A percentile compares a stretch with the other conserved stretches of the same genome.
Evolutionary conservation across 1,140 invertebrate genomes (phyloP).

Genomic region (Mya arenaria): DNA sequence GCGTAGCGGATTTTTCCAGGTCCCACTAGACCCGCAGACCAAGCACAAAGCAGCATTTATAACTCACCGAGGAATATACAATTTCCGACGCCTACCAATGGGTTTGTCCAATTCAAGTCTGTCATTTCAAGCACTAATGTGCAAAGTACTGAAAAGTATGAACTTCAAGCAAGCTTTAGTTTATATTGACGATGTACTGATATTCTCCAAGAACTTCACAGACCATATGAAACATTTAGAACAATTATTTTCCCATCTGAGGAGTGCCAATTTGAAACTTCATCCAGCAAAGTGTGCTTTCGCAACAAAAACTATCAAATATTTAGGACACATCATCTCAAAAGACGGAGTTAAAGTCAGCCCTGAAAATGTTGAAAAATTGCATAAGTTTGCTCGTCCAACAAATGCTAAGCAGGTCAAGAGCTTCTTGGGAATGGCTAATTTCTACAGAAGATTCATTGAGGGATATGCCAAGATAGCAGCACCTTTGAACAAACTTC

Average conservation of each 20-base stretch:
- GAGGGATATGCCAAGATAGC: too few relatives aligned
- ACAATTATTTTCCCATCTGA: background rate
- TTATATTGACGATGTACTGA: constrained; percentile 59
- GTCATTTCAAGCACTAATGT: constrained; percentile 44
- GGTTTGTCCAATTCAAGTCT: constrained; percentile 30
- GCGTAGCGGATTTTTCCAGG: constrained; percentile 55
- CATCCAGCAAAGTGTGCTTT: constrained; percentile 65
- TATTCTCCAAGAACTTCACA: constrained; percentile 44
- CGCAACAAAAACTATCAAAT: too few relatives aligned
- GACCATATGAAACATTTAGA: constrained; percentile 44
- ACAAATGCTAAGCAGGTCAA: too few relatives aligned
- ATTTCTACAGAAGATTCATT: too few relatives aligned
- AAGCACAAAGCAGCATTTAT: constrained; percentile 63
- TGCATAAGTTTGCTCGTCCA: too few relatives aligned
- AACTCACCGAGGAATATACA: constrained; percentile 49
- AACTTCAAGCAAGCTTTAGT: constrained; percentile 49
- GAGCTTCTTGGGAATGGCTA: too few relatives aligned
- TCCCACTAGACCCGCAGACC: constrained; percentile 37
- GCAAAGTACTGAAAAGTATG: constrained; percentile 36
- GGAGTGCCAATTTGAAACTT: constrained; percentile 19
- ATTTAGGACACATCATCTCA: too few relatives aligned
- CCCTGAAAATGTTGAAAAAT: too few relatives aligned
- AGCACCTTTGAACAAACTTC: too few relatives aligned
- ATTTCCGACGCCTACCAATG: constrained; percentile 58
- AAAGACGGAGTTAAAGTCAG: too few relatives aligned